Evolutionary conservation across 1,140 invertebrate species (phyloP), one percentile per base, ranked within the genome.

Genomic region (Orussus abietinus): DNA sequence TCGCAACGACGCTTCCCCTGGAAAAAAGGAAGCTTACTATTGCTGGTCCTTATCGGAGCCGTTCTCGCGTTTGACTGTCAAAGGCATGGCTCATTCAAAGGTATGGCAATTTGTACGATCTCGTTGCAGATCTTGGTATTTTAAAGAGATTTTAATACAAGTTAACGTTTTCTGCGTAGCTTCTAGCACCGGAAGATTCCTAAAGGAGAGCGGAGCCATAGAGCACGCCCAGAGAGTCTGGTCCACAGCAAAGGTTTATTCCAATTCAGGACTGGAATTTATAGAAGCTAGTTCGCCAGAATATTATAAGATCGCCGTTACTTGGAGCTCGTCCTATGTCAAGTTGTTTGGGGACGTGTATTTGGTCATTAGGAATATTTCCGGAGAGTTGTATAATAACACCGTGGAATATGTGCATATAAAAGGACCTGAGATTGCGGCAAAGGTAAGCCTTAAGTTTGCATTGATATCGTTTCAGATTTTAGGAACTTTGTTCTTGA

Each of bases 271-370:
- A 7, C 79, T 80, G 42, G 71, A 79, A 43, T 82, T 78, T 74
- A 58, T 83, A 28, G 79, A 86, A 53, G 72, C 78, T 12, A 80
- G 77, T 55, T 78, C 79, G n/a, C 85, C 84, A 1, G 69, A 80
- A 11, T 83, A 84, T 54, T 81, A 80, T 31, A 71, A 75, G 32
- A 63, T 66, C 28, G 69, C 75, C n/a, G 55, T 69, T n/a, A 75
- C 79, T 28, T 57, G 75, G 17, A 67, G 71, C 12, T 71, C 74
- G 49, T 80, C 83, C 1, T 86, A 84, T 52, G 53, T 75, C 3
- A 75, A 81, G 62, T 72, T 86, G 11, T 57, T 74, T 1, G 67
- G 64, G 43, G 79, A 87, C 59, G 25, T 78, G 7, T 71, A 70
- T 42, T 64, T 79, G 32, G 25, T 85, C 31, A 53, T 60, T 2